Conservation (phyloP, 1,140 invertebrate genomes). For the Drosophila nikananu region DNA sequence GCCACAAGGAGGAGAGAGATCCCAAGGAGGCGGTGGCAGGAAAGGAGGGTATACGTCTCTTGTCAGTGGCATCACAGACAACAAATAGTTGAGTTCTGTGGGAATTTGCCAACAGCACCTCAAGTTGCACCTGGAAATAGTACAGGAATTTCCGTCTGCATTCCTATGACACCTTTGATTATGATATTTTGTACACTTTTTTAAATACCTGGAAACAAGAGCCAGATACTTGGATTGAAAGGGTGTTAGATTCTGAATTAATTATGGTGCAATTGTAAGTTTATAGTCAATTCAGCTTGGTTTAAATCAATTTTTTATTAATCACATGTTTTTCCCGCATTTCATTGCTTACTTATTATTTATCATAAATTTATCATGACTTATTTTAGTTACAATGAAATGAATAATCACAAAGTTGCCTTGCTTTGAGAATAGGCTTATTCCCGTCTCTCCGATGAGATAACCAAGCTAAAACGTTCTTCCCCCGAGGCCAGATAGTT, state of each 20-base stretch:
- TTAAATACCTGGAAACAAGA: background rate
- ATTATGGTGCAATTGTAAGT: background rate
- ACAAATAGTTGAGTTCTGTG: slow-evolving; percentile 43
- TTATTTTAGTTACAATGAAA: background rate
- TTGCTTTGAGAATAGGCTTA: background rate
- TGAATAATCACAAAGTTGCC: background rate
- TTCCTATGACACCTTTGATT: slow-evolving; percentile 9
- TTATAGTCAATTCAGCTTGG: too few relatives aligned
- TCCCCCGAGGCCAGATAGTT: slow-evolving; percentile 10
- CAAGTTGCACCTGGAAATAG: slow-evolving; percentile 30
- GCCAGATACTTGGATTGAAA: background rate
- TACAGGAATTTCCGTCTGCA: slow-evolving; percentile 1
- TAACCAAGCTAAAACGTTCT: slow-evolving; percentile 1
- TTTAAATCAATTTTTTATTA: background rate
- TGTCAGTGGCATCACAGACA: slow-evolving; percentile 45
- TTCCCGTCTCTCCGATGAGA: background rate
- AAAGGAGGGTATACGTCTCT: slow-evolving; percentile 3
- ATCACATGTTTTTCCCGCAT: background rate
- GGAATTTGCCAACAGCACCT: slow-evolving; percentile 25
- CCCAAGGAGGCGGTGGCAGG: slow-evolving; percentile 6
- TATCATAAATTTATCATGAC: background rate
- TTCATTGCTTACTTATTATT: background rate
- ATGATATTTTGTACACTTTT: background rate
- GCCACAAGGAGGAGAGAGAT: slow-evolving; percentile 7
- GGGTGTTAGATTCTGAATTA: background rate